phyloP scores from a whole-genome alignment of 2,113 vertebrate genomes.

The Anolis sagrei region DNA sequence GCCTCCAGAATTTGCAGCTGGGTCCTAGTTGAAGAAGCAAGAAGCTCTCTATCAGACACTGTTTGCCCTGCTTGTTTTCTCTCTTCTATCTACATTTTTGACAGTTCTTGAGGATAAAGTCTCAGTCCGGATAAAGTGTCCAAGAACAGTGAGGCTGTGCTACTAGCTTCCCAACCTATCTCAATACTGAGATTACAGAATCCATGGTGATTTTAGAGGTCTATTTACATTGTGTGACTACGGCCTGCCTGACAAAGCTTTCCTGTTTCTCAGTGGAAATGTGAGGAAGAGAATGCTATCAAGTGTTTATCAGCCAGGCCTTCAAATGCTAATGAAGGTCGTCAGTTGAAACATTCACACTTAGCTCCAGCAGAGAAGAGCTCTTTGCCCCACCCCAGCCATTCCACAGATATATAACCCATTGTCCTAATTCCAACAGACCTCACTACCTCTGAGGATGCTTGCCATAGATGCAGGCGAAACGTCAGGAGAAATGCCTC shows the following conservation, averaged over 20 bases:
- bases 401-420: too few species aligned
- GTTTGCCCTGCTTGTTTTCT: not conserved
- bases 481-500: too few species aligned
- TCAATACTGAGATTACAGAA: slow-evolving; percentile 42
- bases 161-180: slow-evolving; percentile 36
- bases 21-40: not conserved
- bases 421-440: too few species aligned
- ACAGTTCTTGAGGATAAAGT: not conserved
- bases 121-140: slow-evolving; percentile 4
- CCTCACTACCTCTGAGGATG: too few species aligned
- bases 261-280: not conserved
- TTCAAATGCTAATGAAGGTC: too few species aligned
- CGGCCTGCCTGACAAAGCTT: slow-evolving; percentile 22
- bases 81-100: not conserved
- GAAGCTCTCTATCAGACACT: not conserved
- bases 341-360: too few species aligned
- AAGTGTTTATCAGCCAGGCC: too few species aligned
- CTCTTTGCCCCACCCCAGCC: too few species aligned
- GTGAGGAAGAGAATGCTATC: too few species aligned
- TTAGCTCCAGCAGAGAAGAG: too few species aligned
- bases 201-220: slow-evolving; percentile 54
- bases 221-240: slow-evolving; percentile 30
- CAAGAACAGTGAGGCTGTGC: not conserved
- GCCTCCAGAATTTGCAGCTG: not conserved
- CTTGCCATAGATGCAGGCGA: too few species aligned